Base-by-base conservation (phyloP, 2,797 vertebrate genomes). In the Poecilia gillii region DNA sequence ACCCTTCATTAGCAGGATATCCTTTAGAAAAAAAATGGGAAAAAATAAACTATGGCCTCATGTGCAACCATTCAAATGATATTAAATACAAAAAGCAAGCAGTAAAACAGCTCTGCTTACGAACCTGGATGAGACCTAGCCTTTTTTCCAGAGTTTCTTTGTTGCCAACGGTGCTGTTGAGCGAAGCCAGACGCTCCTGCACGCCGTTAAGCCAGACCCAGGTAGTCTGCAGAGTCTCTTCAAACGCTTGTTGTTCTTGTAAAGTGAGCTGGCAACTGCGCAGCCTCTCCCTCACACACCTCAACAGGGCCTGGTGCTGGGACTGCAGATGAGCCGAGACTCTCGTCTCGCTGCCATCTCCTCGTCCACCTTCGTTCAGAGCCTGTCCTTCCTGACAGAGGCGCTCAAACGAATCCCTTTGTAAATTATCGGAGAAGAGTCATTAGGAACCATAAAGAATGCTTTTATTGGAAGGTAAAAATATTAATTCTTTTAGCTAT, bases 1-100 rank as follows among this genome's bases (percentile, higher is more conserved):
- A 0, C 98, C 98, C 91, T 98, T 99, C 96, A 98, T 96, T 78
- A 99, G 92, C 74, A 99, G 92, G 83, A 99, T 97, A 55, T 99
- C 99, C 99, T 99, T 66, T 11, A 71, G 68, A 16, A 75, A 70
- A 70, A 75, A 66, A 73, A 83, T 36, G 70, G 2, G 4, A 76
- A 73, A 23, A 36, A 5, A 25, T 23, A 9, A 72, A 62, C 11
- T 28, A 51, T 62, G 4, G 18, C 4, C 36, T 51, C 79, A 64
- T 16, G 33, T 2, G 25, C 36, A 33, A 55, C 68, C 0, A 39
- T 53, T 47, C 28, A 12, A 36, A 11, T 41, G 6, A n/a, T 53
- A 25, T 45, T 0, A 49, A 43, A 43, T 7, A 70, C n/a, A 80
- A 3, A 73, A 43, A 0, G 0, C 14, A 5, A 39, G 51, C 20